Conservation (phyloP, 2,113 vertebrate species). For the Peromyscus maniculatus region DNA sequence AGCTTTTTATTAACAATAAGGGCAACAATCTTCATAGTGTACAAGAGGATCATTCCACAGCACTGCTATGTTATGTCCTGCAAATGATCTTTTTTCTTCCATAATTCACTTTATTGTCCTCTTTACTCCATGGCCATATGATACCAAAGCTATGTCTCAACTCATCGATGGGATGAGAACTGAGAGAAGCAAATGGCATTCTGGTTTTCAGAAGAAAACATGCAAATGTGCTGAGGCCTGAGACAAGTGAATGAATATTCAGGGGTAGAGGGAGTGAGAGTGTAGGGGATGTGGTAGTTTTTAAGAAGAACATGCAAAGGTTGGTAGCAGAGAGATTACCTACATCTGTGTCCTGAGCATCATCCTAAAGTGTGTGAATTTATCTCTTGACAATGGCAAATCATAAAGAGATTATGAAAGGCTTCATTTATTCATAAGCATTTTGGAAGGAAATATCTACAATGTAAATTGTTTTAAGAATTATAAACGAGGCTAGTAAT, state of each 20-base stretch:
- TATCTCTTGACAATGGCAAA: background rate
- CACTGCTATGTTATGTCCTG: background rate
- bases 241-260: background rate
- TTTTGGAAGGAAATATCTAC: conserved; percentile 26
- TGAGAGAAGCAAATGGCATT: background rate
- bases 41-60: too few relatives aligned
- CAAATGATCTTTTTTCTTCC: background rate
- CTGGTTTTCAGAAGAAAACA: background rate
- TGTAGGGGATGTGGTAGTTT: background rate
- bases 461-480: background rate
- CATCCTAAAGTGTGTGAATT: background rate
- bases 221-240: background rate
- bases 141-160: background rate
- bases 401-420: background rate
- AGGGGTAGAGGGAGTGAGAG: too few relatives aligned
- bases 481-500: background rate
- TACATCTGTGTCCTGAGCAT: background rate
- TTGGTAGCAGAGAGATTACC: background rate
- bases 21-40: too few relatives aligned
- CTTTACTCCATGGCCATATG: background rate
- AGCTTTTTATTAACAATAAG: too few relatives aligned
- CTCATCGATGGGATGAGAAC: background rate
- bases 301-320: background rate
- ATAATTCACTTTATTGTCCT: conserved; percentile 2
- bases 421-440: background rate